Percentiles rank a stretch among this genome's conserved stretches.
Conservation (phyloP, 2,888 invertebrate species). For the Villa cingulata region DNA sequence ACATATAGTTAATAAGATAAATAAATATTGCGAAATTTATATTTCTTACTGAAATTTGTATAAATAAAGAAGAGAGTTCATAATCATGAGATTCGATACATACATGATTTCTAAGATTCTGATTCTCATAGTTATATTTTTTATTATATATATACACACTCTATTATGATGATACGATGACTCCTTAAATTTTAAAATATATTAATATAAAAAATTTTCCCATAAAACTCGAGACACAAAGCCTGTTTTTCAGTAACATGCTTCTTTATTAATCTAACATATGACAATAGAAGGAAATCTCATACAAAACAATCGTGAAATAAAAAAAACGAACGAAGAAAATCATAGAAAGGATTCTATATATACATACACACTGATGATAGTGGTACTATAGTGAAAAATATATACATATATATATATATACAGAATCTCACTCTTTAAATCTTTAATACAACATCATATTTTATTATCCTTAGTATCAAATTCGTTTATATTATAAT, state of each 20-base stretch:
- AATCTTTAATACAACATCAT: not conserved
- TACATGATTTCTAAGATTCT: no score
- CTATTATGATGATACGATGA: not conserved
- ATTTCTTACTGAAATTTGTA: no score
- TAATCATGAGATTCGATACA: no score
- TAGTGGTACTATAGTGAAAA: no score
- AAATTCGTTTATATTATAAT: not conserved
- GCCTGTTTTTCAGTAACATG: constrained; percentile 1
- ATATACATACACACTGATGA: no score
- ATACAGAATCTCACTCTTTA: constrained; percentile 5
- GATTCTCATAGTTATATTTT: no score
- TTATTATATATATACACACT: no score
- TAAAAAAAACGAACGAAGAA: not conserved
- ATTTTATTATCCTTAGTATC: not conserved
- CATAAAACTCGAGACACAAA: constrained; percentile 1
- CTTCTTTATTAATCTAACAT: constrained; percentile 8
- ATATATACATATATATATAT: no score
- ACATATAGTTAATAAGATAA: no score
- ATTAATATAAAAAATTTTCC: constrained; percentile 1
- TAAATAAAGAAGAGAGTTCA: no score
- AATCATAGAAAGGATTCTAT: constrained; percentile 3
- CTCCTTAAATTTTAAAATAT: not conserved
- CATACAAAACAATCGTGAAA: no score
- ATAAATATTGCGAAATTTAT: no score
- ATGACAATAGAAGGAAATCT: not conserved